Evolutionary conservation across 2,113 vertebrate genomes (phyloP).

Genomic region (Leiothrix lutea): DNA sequence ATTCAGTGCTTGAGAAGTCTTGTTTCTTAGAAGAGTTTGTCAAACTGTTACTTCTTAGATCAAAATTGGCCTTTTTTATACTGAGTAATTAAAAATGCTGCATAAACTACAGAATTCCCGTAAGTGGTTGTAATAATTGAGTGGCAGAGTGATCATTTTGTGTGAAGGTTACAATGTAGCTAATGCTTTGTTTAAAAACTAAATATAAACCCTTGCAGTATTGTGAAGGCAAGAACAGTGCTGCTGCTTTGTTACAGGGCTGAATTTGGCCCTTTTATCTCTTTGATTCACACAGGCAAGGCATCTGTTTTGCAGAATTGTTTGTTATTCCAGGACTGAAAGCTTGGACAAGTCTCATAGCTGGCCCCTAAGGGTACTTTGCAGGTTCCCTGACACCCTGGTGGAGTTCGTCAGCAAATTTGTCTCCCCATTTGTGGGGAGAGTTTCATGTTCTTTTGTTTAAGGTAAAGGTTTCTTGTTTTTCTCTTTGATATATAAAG

Average conservation of each 20-base stretch:
- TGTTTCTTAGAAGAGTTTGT: slow-evolving; percentile 7
- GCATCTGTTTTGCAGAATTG: not conserved
- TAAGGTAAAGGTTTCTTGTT: not conserved
- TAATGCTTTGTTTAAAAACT: not conserved
- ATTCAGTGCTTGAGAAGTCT: not conserved
- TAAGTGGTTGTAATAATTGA: not conserved
- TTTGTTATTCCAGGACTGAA: not conserved
- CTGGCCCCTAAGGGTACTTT: not conserved
- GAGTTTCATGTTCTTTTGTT: not conserved
- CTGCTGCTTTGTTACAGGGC: not conserved
- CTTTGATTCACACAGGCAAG: not conserved
- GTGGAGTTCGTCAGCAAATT: not conserved
- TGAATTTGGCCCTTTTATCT: not conserved
- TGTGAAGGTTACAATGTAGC: not conserved
- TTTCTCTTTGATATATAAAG: not conserved
- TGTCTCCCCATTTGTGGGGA: not conserved
- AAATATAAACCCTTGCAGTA: not conserved
- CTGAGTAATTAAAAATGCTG: slow-evolving; percentile 6
- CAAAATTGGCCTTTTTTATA: not conserved
- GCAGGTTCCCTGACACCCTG: not conserved
- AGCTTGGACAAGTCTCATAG: not conserved
- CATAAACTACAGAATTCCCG: not conserved
- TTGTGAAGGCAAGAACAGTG: not conserved
- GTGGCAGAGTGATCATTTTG: not conserved
- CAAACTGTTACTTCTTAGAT: not conserved